Conservation (phyloP, 2,888 invertebrate genomes). For the Proisotoma minuta region DNA sequence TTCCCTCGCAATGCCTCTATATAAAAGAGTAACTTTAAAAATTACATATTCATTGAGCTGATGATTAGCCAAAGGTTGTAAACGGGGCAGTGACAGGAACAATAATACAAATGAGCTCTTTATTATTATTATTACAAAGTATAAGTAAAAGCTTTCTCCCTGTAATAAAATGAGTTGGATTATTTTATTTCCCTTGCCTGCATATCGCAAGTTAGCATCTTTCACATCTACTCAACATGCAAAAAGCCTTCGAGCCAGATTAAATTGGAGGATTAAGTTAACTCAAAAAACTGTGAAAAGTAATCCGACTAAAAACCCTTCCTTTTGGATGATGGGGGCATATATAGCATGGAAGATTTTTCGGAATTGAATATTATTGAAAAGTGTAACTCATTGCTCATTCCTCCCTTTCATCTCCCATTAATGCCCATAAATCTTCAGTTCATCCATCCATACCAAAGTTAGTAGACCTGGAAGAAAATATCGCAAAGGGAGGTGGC, state of each 20-base stretch:
- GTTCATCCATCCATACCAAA: not conserved
- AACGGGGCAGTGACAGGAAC: too few relatives aligned
- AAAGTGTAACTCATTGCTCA: not conserved
- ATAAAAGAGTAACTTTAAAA: too few relatives aligned
- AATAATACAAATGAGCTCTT: not conserved
- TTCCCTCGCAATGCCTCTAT: too few relatives aligned
- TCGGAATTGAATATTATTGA: not conserved
- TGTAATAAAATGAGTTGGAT: not conserved
- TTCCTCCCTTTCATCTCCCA: conserved; percentile 6
- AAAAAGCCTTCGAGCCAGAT: too few relatives aligned
- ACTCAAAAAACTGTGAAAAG: not conserved
- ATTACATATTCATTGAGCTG: too few relatives aligned
- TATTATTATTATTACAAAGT: not conserved
- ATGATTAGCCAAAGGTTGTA: too few relatives aligned
- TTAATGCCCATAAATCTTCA: not conserved
- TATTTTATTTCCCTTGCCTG: not conserved
- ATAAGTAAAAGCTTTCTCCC: not conserved
- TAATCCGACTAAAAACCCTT: not conserved
- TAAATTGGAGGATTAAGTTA: not conserved
- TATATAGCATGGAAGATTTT: not conserved
- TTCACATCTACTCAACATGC: too few relatives aligned
- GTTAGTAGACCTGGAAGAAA: not conserved
- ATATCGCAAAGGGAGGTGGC: not conserved
- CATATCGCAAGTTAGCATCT: too few relatives aligned
- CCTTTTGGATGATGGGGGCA: not conserved